Evolutionary conservation across 2,888 invertebrate genomes (phyloP).

Genomic region (Drosophila kambysellisi): DNA sequence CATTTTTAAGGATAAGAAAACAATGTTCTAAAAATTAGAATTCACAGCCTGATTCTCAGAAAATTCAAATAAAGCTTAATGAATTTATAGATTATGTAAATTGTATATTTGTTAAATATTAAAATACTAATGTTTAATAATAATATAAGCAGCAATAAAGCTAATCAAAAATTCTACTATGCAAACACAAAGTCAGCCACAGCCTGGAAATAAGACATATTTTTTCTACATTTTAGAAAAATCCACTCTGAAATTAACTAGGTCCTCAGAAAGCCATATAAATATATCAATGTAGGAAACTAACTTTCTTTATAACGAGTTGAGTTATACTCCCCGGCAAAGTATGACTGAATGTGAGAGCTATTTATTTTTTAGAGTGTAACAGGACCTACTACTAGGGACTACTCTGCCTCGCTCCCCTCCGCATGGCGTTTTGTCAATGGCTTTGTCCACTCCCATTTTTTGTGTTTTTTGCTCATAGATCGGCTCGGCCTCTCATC

Average conservation of each 20-base stretch:
- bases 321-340: too few species aligned
- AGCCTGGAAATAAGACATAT: too few species aligned
- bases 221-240: too few species aligned
- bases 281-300: too few species aligned
- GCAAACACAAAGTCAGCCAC: too few species aligned
- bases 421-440: slow-evolving; percentile 60
- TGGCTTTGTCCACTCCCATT: slow-evolving; percentile 72
- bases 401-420: slow-evolving; percentile 4
- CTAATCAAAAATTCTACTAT: not conserved
- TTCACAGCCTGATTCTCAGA: not conserved
- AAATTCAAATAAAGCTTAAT: not conserved
- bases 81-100: not conserved
- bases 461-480: slow-evolving; percentile 7
- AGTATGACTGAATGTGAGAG: not conserved
- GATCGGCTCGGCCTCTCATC: slow-evolving; percentile 68
- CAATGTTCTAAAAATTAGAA: not conserved
- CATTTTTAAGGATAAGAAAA: not conserved
- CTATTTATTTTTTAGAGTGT: not conserved
- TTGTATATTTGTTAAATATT: not conserved
- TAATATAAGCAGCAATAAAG: not conserved
- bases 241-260: too few species aligned
- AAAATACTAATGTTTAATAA: not conserved
- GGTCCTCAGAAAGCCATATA: too few species aligned
- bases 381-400: slow-evolving; percentile 5
- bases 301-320: too few species aligned